Percentiles rank a stretch among this genome's conserved stretches.
phyloP scores from a whole-genome alignment of 2,113 vertebrate species.

The Danionella cerebrum region DNA sequence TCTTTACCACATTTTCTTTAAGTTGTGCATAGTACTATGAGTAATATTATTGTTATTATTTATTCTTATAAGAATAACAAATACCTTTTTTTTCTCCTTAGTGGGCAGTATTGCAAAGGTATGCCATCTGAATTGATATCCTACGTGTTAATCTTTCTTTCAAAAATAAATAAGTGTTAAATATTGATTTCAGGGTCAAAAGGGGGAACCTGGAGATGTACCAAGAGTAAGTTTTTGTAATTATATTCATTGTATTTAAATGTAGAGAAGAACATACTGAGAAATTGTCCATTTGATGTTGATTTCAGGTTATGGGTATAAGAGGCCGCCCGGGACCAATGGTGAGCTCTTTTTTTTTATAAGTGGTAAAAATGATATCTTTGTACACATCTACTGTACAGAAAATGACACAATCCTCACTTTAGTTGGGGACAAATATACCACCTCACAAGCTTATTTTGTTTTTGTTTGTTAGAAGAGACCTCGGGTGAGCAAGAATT shows the following conservation, averaged over 20 bases:
- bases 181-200: conserved; percentile 74
- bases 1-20: too few species aligned
- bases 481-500: too few species aligned
- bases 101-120: neutral
- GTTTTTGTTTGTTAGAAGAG: too few species aligned
- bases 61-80: neutral
- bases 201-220: conserved; percentile 92
- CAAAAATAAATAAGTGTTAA: neutral
- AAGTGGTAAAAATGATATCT: too few species aligned
- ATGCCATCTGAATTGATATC: neutral
- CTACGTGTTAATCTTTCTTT: neutral
- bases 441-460: too few species aligned
- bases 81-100: neutral
- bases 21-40: too few species aligned
- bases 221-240: conserved; percentile 74
- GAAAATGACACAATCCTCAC: too few species aligned
- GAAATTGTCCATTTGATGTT: neutral
- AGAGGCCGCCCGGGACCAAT: conserved; percentile 81
- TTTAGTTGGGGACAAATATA: too few species aligned
- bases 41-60: too few species aligned
- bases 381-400: too few species aligned
- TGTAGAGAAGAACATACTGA: neutral
- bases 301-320: conserved; percentile 78
- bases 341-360: conserved; percentile 70
- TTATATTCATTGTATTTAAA: neutral